Percentiles rank a stretch among this genome's conserved stretches.
Conservation (phyloP, 2,888 invertebrate species). For the Imbricaverruca yamaguchii region DNA sequence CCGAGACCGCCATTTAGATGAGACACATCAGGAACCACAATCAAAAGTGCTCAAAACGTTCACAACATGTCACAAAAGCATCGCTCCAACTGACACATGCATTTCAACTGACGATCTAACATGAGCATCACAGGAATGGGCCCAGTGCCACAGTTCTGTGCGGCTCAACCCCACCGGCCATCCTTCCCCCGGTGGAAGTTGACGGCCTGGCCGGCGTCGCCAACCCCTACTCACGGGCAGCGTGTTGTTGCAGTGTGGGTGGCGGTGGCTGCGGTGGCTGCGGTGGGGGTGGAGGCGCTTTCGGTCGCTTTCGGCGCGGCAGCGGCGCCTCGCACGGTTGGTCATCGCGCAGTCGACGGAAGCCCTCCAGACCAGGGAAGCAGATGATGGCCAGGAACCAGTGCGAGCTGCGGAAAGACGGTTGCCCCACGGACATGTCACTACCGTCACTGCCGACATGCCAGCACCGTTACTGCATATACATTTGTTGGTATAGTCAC, state of each 20-base stretch:
- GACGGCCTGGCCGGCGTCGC: too few relatives aligned
- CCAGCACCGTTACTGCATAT: too few relatives aligned
- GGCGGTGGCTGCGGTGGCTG: background rate
- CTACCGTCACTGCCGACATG: too few relatives aligned
- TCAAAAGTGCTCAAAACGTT: too few relatives aligned
- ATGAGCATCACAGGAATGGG: too few relatives aligned
- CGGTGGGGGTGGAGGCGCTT: background rate
- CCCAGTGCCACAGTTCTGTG: too few relatives aligned
- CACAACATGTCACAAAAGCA: background rate
- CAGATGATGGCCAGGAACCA: conserved; percentile 98
- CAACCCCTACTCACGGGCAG: background rate
- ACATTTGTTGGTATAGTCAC: too few relatives aligned
- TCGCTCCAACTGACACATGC: conserved; percentile 25
- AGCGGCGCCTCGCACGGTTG: conserved; percentile 28
- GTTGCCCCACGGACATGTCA: too few relatives aligned
- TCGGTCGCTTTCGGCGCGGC: background rate
- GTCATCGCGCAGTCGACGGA: conserved; percentile 34
- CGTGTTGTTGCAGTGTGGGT: background rate
- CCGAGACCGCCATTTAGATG: too few relatives aligned
- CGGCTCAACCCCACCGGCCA: too few relatives aligned
- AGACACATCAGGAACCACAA: too few relatives aligned
- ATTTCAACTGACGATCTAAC: background rate
- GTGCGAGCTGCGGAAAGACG: conserved; percentile 54
- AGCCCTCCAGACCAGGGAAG: conserved; percentile 69
- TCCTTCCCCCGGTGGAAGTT: too few relatives aligned